Evolutionary conservation across 92 coral and sea anemone species (phyloP).

Genomic region (Metridium senile): DNA sequence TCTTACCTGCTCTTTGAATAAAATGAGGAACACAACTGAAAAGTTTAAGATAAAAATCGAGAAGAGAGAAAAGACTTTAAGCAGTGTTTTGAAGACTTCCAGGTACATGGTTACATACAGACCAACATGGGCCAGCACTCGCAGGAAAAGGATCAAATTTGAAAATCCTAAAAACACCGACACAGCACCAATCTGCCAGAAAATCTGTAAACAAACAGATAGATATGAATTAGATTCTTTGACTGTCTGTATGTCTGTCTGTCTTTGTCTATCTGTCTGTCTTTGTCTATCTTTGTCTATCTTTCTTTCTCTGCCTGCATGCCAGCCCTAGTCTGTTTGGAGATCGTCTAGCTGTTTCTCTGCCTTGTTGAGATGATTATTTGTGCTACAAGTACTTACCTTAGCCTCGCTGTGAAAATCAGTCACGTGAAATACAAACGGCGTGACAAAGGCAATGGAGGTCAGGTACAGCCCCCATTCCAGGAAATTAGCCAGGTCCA

Average conservation of each 20-base stretch:
- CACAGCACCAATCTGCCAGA: slow-evolving; percentile 51
- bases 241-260: no score
- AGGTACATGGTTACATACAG: slow-evolving; percentile 88
- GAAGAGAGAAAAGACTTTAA: slow-evolving; percentile 59
- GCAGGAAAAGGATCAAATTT: slow-evolving; percentile 57
- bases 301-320: no score
- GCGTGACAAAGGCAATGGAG: slow-evolving; percentile 63
- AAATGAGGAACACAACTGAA: slow-evolving; percentile 73
- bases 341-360: no score
- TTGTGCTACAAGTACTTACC: background rate
- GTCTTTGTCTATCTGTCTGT: no score
- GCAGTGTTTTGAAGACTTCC: slow-evolving; percentile 73
- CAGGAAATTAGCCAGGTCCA: slow-evolving; percentile 59
- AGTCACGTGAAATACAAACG: slow-evolving; percentile 24
- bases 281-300: no score
- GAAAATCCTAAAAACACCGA: slow-evolving; percentile 58
- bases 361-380: no score
- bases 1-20: slow-evolving; percentile 83
- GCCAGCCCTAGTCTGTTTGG: no score
- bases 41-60: slow-evolving; percentile 71
- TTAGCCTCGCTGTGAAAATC: background rate
- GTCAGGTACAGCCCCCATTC: slow-evolving; percentile 83
- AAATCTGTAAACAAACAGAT: slow-evolving; percentile 4
- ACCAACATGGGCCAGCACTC: slow-evolving; percentile 73
- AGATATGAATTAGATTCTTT: no score